phyloP scores from a whole-genome alignment of 2,797 vertebrate species.

The Astyanax mexicanus region DNA sequence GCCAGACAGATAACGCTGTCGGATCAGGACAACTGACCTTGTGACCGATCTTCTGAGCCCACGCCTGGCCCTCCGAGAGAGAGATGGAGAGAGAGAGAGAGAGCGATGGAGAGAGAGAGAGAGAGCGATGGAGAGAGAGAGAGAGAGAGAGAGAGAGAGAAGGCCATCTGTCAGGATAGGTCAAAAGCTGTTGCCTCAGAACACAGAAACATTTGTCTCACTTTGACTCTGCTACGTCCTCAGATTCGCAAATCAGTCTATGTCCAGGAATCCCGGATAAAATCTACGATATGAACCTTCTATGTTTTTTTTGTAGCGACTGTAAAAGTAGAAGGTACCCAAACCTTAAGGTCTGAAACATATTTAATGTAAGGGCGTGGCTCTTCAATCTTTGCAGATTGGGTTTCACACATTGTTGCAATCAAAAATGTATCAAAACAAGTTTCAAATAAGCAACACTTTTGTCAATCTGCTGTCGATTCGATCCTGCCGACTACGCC shows the following conservation, averaged over 20 bases:
- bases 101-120: conserved; percentile 25
- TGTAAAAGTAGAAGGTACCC: too few species aligned
- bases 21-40: conserved; percentile 53
- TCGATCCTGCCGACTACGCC: too few species aligned
- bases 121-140: conserved; percentile 34
- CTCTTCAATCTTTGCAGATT: too few species aligned
- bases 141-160: conserved; percentile 22
- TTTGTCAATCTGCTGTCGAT: too few species aligned
- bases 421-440: too few species aligned
- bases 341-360: too few species aligned
- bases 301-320: too few species aligned
- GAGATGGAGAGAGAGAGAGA: conserved; percentile 31
- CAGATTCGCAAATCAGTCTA: background rate
- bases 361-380: too few species aligned
- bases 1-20: conserved; percentile 59
- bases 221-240: conserved; percentile 29
- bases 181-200: conserved; percentile 42
- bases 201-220: conserved; percentile 40
- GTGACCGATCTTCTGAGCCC: conserved; percentile 38
- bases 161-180: conserved; percentile 56
- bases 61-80: conserved; percentile 25
- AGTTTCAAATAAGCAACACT: too few species aligned
- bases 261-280: background rate
- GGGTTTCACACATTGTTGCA: too few species aligned
- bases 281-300: background rate